A percentile compares a stretch with the other conserved stretches of the same genome.
These are phyloP conservation scores for Crepidodera aurea DNA, from an alignment of 2,888 invertebrate species.

Conservation along the genomic window DNA sequence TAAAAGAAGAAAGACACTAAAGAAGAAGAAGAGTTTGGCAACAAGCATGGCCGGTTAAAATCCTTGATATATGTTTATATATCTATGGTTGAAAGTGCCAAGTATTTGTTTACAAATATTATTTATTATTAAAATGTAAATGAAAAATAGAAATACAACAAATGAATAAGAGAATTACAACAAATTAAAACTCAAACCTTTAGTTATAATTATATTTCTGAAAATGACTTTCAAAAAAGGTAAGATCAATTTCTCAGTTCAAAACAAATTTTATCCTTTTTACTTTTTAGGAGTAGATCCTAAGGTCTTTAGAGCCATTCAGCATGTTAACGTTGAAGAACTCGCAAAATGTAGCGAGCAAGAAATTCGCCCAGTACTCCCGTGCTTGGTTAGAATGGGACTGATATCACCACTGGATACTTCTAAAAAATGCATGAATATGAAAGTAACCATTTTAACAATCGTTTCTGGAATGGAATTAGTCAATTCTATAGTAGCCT, in stretches of 20 bases:
- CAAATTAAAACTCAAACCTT: too few relatives aligned
- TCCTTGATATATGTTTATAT: too few relatives aligned
- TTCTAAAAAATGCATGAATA: slow-evolving; percentile 82
- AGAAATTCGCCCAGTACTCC: slow-evolving; percentile 89
- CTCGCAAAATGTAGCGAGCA: slow-evolving; percentile 76
- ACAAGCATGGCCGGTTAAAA: too few relatives aligned
- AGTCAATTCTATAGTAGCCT: slow-evolving; percentile 92
- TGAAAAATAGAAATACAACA: neutral
- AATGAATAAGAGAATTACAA: too few relatives aligned
- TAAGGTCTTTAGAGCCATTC: slow-evolving; percentile 79
- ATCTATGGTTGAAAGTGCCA: too few relatives aligned
- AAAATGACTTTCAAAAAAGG: slow-evolving; percentile 47
- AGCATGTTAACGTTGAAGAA: slow-evolving; percentile 80
- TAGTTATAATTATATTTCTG: neutral
- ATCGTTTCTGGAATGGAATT: slow-evolving; percentile 90
- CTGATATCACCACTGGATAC: slow-evolving; percentile 87
- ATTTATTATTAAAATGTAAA: neutral
- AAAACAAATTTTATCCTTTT: neutral
- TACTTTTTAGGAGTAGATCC: slow-evolving; percentile 64
- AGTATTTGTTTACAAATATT: neutral
- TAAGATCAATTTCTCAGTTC: neutral
- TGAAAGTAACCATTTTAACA: slow-evolving; percentile 84
- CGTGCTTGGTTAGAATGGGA: slow-evolving; percentile 93
- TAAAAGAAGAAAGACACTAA: too few relatives aligned
- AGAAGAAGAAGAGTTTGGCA: too few relatives aligned